Percentiles rank a stretch among this genome's conserved stretches.
Conservation (phyloP, 2,888 invertebrate genomes). For the Reticulitermes lucifugus region DNA sequence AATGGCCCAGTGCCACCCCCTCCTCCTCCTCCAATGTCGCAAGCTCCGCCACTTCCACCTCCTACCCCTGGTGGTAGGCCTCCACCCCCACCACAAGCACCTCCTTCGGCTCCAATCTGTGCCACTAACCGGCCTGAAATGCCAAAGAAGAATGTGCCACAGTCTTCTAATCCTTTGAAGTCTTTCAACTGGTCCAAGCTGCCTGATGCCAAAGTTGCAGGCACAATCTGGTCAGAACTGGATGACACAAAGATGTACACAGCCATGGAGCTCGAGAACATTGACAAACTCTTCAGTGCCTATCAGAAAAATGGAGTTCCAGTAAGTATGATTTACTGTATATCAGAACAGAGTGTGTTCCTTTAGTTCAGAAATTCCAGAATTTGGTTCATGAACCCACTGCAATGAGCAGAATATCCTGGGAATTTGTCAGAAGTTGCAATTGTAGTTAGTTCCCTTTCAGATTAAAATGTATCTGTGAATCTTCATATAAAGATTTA, state of each 20-base stretch:
- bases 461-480: too few relatives aligned
- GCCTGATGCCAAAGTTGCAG: conserved; percentile 86
- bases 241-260: conserved; percentile 94
- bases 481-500: too few relatives aligned
- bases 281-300: conserved; percentile 94
- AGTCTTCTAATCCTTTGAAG: conserved; percentile 91
- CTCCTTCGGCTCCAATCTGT: conserved; percentile 52
- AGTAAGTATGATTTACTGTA: conserved; percentile 64
- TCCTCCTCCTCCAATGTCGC: conserved; percentile 65
- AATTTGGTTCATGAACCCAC: too few relatives aligned
- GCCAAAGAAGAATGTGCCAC: conserved; percentile 87
- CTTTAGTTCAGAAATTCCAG: too few relatives aligned
- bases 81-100: conserved; percentile 57
- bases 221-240: conserved; percentile 95
- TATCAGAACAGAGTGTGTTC: not conserved
- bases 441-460: too few relatives aligned
- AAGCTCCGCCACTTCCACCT: conserved; percentile 65
- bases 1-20: conserved; percentile 69
- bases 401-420: too few relatives aligned
- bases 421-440: too few relatives aligned
- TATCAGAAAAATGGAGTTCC: conserved; percentile 93
- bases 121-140: conserved; percentile 43
- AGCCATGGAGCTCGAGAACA: conserved; percentile 89
- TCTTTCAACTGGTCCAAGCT: conserved; percentile 98
- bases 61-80: conserved; percentile 63